Conservation (phyloP, 1,140 invertebrate species). For the Bombus turneri region DNA sequence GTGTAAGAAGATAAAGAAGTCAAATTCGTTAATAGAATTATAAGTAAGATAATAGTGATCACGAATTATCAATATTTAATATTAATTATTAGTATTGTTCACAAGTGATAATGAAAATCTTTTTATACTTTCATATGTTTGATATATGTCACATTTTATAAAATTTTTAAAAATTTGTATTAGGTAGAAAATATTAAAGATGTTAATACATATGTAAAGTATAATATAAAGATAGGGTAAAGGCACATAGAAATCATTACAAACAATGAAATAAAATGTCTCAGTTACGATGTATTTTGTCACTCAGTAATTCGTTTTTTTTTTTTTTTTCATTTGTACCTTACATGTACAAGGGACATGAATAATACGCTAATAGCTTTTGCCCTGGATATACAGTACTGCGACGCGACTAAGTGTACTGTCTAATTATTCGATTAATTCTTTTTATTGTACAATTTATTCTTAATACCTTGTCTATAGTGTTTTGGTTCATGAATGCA, state of each 20-base stretch:
- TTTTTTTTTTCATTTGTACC: slow-evolving; percentile 43
- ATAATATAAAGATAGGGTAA: background rate
- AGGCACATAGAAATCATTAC: background rate
- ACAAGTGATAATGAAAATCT: background rate
- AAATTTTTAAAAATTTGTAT: background rate
- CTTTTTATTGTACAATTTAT: slow-evolving; percentile 65
- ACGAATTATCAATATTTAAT: background rate
- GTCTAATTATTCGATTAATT: slow-evolving; percentile 54
- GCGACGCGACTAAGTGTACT: slow-evolving; percentile 44
- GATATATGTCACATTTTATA: background rate
- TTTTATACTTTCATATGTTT: slow-evolving; percentile 23
- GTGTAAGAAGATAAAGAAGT: background rate
- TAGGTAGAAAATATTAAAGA: background rate
- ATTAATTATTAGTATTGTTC: background rate
- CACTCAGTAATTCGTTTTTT: slow-evolving; percentile 43
- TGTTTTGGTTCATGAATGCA: slow-evolving; percentile 64
- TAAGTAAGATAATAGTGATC: background rate
- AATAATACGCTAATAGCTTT: slow-evolving; percentile 47
- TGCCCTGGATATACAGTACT: slow-evolving; percentile 45
- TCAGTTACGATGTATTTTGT: slow-evolving; percentile 56
- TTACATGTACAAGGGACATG: slow-evolving; percentile 52
- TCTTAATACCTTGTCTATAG: slow-evolving; percentile 64
- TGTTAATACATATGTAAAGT: background rate
- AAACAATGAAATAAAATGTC: slow-evolving; percentile 49
- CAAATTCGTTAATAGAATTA: background rate